These are phyloP conservation scores for Sebastes oblongus DNA, from an alignment of 2,797 vertebrate species.

Conservation along the genomic window DNA sequence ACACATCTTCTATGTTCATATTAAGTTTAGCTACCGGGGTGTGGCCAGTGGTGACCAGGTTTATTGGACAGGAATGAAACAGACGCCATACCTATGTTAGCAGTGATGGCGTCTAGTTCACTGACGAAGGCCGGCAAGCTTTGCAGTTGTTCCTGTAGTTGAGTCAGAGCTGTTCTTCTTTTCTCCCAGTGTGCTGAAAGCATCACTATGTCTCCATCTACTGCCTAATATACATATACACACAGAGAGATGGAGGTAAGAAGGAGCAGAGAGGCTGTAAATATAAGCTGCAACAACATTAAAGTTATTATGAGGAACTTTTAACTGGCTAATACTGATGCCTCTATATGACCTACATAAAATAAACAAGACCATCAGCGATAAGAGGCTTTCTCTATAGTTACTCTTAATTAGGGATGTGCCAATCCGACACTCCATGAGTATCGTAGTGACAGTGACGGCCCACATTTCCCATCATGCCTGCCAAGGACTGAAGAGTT, in stretches of 20 bases:
- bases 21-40: neutral
- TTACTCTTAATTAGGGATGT: no score
- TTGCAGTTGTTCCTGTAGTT: slow-evolving; percentile 91
- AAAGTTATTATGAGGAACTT: no score
- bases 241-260: neutral
- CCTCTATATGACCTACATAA: no score
- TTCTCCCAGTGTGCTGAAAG: slow-evolving; percentile 94
- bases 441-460: no score
- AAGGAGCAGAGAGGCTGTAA: neutral
- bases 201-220: slow-evolving; percentile 93
- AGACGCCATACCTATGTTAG: slow-evolving; percentile 82
- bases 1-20: neutral
- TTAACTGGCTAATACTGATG: no score
- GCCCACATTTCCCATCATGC: no score
- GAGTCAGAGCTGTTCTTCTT: slow-evolving; percentile 82
- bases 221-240: slow-evolving; percentile 75
- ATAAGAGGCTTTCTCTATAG: no score
- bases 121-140: slow-evolving; percentile 86
- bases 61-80: neutral
- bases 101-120: slow-evolving; percentile 87
- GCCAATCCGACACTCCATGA: no score
- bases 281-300: no score
- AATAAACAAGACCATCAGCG: no score
- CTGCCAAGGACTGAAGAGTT: no score
- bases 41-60: neutral